phyloP scores from a whole-genome alignment of 2,888 invertebrate genomes.

The Sesia bembeciformis region DNA sequence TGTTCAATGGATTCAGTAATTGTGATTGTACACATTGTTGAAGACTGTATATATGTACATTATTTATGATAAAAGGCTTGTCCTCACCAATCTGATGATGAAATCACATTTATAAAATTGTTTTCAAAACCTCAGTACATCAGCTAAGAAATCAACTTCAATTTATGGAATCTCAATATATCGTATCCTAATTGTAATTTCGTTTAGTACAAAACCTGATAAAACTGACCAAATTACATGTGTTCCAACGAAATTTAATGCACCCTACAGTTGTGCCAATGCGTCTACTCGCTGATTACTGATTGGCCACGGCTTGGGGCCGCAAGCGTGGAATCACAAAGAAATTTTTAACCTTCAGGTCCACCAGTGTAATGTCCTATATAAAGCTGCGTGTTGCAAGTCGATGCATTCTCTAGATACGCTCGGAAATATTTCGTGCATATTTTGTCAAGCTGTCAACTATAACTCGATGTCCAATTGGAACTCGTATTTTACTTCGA shows the following conservation, averaged over 20 bases:
- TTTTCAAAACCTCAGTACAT: no score
- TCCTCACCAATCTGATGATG: no score
- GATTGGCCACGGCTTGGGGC: conserved; percentile 33
- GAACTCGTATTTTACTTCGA: background rate
- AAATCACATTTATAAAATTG: no score
- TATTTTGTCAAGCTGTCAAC: background rate
- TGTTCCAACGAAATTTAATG: conserved; percentile 17
- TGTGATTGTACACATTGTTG: no score
- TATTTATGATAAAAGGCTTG: no score
- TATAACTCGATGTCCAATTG: background rate
- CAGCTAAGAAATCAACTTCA: no score
- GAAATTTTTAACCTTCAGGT: conserved; percentile 4
- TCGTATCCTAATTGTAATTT: background rate
- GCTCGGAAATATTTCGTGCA: background rate
- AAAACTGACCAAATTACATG: conserved; percentile 20
- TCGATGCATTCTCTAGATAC: background rate
- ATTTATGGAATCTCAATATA: background rate
- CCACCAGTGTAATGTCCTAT: background rate
- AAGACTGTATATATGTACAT: no score
- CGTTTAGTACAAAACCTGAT: background rate
- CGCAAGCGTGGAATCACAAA: conserved; percentile 20
- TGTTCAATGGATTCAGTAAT: no score
- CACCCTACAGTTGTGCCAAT: conserved; percentile 18
- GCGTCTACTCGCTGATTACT: conserved; percentile 26
- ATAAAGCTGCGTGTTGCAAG: background rate